Evolutionary conservation across 2,888 invertebrate genomes (phyloP), one percentile per base, ranked within the genome.

Genomic region (Drosophila koepferae): DNA sequence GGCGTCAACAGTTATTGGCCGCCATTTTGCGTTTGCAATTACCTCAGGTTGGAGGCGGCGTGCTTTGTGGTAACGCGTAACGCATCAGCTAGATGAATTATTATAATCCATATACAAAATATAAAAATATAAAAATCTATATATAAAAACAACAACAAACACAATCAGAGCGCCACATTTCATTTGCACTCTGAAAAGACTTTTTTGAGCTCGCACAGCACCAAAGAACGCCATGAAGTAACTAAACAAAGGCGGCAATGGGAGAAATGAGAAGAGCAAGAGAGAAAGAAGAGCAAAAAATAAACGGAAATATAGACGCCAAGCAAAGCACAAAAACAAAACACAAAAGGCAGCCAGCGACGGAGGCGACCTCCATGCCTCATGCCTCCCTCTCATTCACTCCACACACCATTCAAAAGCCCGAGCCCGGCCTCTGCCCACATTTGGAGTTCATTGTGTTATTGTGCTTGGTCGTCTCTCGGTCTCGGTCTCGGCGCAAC

Each of bases 381-480:
- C 43, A 41, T 46, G 44, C 23, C 44, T 34, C 65, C 23, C 63
- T 38, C 36, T 58, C 68, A 55, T 51, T 51, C 61, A 60, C 60
- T 61, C 46, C 43, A 18, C 23, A 36, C 53, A 28, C 51, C 74
- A 74, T 62, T 62, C 54, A 63, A 68, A 61, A 66, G 63, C 55
- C 55, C 55, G 55, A 72, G 69, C 66, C 73, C 78, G 77, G 86
- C 66, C 72, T 77, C 81, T 77, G 67, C 82, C 77, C 80, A 83
- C 83, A 82, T 79, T 90, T 86, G 83, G 85, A 91, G 91, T 90
- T 90, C 90, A 90, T 90, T 90, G 91, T 90, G 90, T 89, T 89
- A 89, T 89, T 89, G 90, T 91, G 91, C 80, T 89, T 86, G 82
- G 74, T 67, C 81, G 82, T 80, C 72, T 74, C 72, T 81, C 69